Percentiles rank a stretch among this genome's conserved stretches.
phyloP scores from a whole-genome alignment of 2,888 invertebrate genomes.

The Sisyra nigra region DNA sequence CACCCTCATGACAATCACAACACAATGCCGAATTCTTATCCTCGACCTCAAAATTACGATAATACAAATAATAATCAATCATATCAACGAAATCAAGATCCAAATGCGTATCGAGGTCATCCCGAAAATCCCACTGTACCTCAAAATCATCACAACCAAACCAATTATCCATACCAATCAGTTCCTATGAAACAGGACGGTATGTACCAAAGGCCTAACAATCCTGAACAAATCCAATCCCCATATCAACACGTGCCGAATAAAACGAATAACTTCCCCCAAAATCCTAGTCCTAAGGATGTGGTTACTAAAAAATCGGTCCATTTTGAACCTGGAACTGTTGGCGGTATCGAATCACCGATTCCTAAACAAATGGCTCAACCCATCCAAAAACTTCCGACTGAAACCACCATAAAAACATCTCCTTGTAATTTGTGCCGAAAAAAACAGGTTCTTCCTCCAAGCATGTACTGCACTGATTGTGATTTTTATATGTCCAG shows the following conservation, averaged over 20 bases:
- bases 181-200: constrained; percentile 19
- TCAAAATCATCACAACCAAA: constrained; percentile 6
- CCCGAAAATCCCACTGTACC: constrained; percentile 4
- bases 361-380: constrained; percentile 27
- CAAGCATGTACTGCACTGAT: constrained; percentile 73
- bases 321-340: constrained; percentile 57
- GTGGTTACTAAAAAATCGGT: constrained; percentile 35
- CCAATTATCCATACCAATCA: neutral
- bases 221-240: constrained; percentile 13
- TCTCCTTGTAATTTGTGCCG: constrained; percentile 73
- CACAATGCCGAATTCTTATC: constrained; percentile 7
- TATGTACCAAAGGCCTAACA: constrained; percentile 18
- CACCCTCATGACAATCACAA: constrained; percentile 6
- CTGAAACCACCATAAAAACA: constrained; percentile 30
- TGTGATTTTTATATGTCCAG: constrained; percentile 87
- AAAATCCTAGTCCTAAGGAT: constrained; percentile 13
- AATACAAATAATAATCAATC: constrained; percentile 9
- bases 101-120: constrained; percentile 8
- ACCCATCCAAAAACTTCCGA: constrained; percentile 22
- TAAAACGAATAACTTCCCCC: neutral
- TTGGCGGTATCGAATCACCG: constrained; percentile 41
- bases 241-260: constrained; percentile 26
- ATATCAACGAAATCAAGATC: neutral
- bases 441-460: constrained; percentile 63
- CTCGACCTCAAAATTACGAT: constrained; percentile 7